Base-by-base conservation (phyloP, 1,140 invertebrate species). In the Akabosia matsudoensis region DNA sequence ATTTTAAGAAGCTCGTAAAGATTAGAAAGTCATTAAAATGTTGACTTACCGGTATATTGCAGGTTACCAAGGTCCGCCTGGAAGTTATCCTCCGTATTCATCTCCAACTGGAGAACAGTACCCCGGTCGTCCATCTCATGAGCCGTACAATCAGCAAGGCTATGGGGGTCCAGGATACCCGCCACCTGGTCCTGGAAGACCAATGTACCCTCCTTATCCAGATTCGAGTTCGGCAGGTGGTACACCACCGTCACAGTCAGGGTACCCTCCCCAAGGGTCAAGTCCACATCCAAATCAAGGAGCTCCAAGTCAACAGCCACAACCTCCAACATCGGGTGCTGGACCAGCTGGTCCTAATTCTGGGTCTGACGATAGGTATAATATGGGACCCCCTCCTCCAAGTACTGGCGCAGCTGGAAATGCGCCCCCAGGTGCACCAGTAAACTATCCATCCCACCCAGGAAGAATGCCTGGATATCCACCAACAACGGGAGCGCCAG, bases 21-120 rank as follows among this genome's bases (percentile, higher is more conserved):
- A n/a, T n/a, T n/a, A n/a, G n/a, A n/a, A n/a, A 10, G 70, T 30
- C 22, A 22, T 54, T 52, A 56, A 72, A 45, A 33, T 67, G 37
- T 71, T 28, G 14, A 61, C 54, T 24, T 61, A n/a, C 24, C n/a
- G 24, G 24, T 61, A 7, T 67, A 4, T 73, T 71, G 4, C 74
- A 82, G 88, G 85, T 82, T 89, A 88, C 82, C 88, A 88, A 82
- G 87, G 86, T 73, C 78, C 74, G 1, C 84, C 87, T 74, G 84
- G 87, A 75, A 85, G 85, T 33, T 88, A 88, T 82, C 86, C 84
- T 54, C 87, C 88, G 77, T 85, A 88, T 45, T 75, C 79, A 14
- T 74, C 79, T 26, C 73, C 79, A 70, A 74, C 87, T 0, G 75
- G 71, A 10, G 74, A 79, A 13, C 76, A 81, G 24, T 81, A 81